Evolutionary conservation across 2,888 invertebrate species (phyloP).

Genomic region (Apotomis turbidana): DNA sequence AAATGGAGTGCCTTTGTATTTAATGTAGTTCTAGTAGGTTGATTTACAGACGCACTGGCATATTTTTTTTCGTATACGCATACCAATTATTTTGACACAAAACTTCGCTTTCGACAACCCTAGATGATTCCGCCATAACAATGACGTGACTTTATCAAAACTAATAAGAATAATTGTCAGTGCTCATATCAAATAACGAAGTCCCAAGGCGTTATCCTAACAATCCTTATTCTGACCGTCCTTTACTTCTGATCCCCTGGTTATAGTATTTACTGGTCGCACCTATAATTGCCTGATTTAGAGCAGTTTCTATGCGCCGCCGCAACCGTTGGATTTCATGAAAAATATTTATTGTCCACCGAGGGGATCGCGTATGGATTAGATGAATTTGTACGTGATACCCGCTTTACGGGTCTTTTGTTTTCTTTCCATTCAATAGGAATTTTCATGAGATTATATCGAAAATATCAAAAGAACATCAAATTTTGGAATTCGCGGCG

Average conservation of each 20-base stretch:
- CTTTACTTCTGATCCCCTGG: constrained; percentile 67
- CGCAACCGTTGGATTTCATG: constrained; percentile 74
- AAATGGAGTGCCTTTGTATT: constrained; percentile 49
- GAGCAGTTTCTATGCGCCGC: constrained; percentile 79
- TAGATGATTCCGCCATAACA: constrained; percentile 24
- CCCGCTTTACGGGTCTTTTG: constrained; percentile 44
- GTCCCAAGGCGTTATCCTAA: constrained; percentile 52
- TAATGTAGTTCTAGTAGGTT: constrained; percentile 1
- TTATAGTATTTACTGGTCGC: constrained; percentile 78
- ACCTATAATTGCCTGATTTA: constrained; percentile 82
- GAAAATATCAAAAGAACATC: constrained; percentile 3
- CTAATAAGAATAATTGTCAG: constrained; percentile 41
- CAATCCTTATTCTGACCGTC: constrained; percentile 49
- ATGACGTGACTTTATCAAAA: constrained; percentile 36
- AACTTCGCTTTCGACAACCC: constrained; percentile 10
- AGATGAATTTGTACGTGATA: constrained; percentile 79
- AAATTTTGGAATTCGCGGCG: not conserved
- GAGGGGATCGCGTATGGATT: constrained; percentile 69
- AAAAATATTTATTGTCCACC: constrained; percentile 80
- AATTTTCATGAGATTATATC: constrained; percentile 18
- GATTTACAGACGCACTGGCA: not conserved
- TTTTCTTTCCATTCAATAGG: constrained; percentile 14
- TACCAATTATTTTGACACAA: not conserved
- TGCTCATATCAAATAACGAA: constrained; percentile 38
- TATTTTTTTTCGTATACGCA: not conserved